A percentile compares a stretch with the other conserved stretches of the same genome.
These are phyloP conservation scores for Acanthaster planci DNA, from an alignment of 35 echinoderm and acorn worm species.

Conservation along the genomic window DNA sequence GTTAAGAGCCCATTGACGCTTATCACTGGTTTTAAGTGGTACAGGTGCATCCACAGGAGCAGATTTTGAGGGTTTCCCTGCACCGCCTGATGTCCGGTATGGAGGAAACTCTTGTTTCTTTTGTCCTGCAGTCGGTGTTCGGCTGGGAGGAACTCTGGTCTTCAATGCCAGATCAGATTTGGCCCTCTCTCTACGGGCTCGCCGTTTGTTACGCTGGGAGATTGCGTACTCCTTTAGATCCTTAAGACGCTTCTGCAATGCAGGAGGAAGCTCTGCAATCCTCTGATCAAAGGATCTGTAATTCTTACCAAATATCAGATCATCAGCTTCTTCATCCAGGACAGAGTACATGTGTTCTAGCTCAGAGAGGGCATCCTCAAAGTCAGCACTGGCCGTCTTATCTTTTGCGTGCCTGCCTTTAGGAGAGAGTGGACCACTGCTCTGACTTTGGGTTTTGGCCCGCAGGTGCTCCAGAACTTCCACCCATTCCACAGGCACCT, in stretches of 20 bases:
- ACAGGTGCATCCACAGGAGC: not conserved
- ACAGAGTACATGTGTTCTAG: slow-evolving; percentile 50
- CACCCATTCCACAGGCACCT: not conserved
- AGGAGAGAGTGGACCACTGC: not conserved
- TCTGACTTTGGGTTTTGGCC: not conserved
- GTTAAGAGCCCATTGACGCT: not conserved
- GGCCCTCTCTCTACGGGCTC: slow-evolving; percentile 23
- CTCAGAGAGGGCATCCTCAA: slow-evolving; percentile 55
- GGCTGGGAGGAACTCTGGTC: not conserved
- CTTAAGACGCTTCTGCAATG: slow-evolving; percentile 34
- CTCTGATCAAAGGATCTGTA: slow-evolving; percentile 40
- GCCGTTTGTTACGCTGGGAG: slow-evolving; percentile 41
- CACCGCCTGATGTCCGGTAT: not conserved
- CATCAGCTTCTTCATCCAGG: slow-evolving; percentile 48
- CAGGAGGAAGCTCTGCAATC: slow-evolving; percentile 47
- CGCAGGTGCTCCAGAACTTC: slow-evolving; percentile 11
- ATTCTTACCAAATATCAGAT: slow-evolving; percentile 26
- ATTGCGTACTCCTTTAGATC: slow-evolving; percentile 37
- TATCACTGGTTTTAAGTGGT: not conserved
- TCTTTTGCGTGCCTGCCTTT: not conserved
- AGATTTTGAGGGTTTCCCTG: not conserved
- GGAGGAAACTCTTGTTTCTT: slow-evolving; percentile 26
- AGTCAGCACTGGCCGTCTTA: slow-evolving; percentile 46
- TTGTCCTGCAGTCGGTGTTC: slow-evolving; percentile 28
- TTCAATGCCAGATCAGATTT: slow-evolving; percentile 45